These are phyloP conservation scores for Aldrovandia affinis DNA, from an alignment of 2,797 vertebrate species.

Conservation along the genomic window DNA sequence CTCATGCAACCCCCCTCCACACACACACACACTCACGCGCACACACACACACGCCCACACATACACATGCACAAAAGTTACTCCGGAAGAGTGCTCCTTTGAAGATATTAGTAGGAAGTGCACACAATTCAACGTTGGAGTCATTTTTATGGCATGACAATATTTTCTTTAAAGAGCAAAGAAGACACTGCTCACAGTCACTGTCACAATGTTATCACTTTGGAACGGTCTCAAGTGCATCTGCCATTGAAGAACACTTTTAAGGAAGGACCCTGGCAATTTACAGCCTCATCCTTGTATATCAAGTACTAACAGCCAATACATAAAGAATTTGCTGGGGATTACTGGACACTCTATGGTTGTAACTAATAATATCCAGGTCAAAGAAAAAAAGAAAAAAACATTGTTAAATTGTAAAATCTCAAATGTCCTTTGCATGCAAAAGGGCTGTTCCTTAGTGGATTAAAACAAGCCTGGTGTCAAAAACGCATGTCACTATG, in stretches of 20 bases:
- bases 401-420: background rate
- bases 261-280: constrained; percentile 47
- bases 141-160: constrained; percentile 52
- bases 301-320: constrained; percentile 20
- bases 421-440: background rate
- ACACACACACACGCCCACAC: too few species aligned
- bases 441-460: background rate
- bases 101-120: constrained; percentile 63
- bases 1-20: too few species aligned
- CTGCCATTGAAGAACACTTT: constrained; percentile 52
- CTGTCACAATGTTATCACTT: constrained; percentile 53
- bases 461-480: background rate
- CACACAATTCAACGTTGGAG: constrained; percentile 56
- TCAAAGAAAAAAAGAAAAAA: constrained; percentile 14
- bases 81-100: constrained; percentile 54
- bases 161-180: constrained; percentile 65
- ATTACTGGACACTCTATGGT: constrained; percentile 16
- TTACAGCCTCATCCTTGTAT: constrained; percentile 38
- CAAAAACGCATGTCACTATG: background rate
- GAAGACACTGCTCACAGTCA: constrained; percentile 51
- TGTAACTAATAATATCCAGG: constrained; percentile 15
- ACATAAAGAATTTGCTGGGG: constrained; percentile 10
- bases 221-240: constrained; percentile 41
- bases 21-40: too few species aligned
- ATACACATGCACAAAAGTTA: constrained; percentile 41